Base-by-base conservation (phyloP, 2,797 vertebrate genomes). In the Somateria mollissima region DNA sequence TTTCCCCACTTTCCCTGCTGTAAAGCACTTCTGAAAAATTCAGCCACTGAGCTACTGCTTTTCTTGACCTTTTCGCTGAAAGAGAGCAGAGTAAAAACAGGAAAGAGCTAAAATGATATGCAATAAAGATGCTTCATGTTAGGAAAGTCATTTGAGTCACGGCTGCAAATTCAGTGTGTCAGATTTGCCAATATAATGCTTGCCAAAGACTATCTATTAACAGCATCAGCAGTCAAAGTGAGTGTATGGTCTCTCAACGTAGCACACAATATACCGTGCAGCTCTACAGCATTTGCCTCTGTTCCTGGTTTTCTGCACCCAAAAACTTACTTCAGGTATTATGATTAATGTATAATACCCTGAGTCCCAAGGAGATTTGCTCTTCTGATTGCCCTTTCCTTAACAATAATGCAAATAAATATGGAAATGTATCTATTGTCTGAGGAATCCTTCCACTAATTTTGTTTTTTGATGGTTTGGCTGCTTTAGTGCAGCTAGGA, bases 61-160 rank as follows among this genome's bases (percentile, higher is more conserved):
- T 94, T 94, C 94, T 97, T 97, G 95, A 95, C 89, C 95, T 95
- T 93, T 95, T 79, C 49, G 4, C 89, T 95, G 86, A 94, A 96
- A 96, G 87, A 96, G 72, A 91, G 58, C 66, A 94, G 87, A 97
- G 93, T 90, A 60, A 96, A 95, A 91, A 93, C 90, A 95, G 84
- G 75, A 91, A 96, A 96, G 81, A 91, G 82, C 60, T 95, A 69
- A 94, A 94, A 94, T 28, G 53, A 94, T 41, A 81, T 2, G 80
- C 72, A 89, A 43, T 88, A 76, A 92, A 97, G 93, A 95, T 70
- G 87, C 6, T 71, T 95, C 88, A 84, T 12, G 32, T 88, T 75
- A 96, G 60, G 95, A 92, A 95, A 97, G 84, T 60, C 58, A 91
- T 94, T 89, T 90, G 72, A 95, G 88, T 97, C 93, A 95, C 57